Conservation (phyloP, 2,797 vertebrate genomes). For the Tolypeutes matacus region DNA sequence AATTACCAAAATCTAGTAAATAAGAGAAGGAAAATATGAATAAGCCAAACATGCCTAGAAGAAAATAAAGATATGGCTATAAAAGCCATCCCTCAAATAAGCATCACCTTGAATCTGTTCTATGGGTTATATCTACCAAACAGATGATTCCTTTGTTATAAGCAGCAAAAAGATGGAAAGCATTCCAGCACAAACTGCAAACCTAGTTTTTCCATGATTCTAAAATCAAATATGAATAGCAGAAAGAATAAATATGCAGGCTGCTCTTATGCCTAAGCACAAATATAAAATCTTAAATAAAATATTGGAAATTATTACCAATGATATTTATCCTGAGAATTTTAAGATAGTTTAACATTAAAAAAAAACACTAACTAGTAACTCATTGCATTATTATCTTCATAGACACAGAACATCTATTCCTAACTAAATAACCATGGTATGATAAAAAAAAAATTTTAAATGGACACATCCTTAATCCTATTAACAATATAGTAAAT, state of each 20-base stretch:
- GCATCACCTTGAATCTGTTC: not conserved
- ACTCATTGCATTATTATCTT: not conserved
- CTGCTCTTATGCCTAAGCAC: not conserved
- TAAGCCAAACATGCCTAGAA: not conserved
- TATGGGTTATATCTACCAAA: not conserved
- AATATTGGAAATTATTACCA: slow-evolving; percentile 2
- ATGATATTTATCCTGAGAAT: not conserved
- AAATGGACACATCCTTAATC: not conserved
- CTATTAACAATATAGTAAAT: not conserved
- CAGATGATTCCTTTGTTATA: not conserved
- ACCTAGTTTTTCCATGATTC: not conserved
- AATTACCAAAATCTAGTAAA: not conserved
- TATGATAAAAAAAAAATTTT: not conserved
- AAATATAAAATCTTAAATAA: slow-evolving; percentile 1
- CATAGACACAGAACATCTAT: not conserved
- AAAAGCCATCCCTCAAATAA: not conserved
- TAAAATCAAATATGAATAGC: not conserved
- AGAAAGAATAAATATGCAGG: not conserved
- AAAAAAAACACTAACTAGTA: not conserved
- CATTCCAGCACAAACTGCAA: not conserved
- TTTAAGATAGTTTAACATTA: not conserved
- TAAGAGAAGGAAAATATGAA: not conserved
- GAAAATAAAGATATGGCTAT: not conserved
- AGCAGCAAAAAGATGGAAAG: not conserved
- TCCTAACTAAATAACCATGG: not conserved